Base-by-base conservation (phyloP, 2,113 vertebrate genomes). In the Chaenocephalus aceratus region DNA sequence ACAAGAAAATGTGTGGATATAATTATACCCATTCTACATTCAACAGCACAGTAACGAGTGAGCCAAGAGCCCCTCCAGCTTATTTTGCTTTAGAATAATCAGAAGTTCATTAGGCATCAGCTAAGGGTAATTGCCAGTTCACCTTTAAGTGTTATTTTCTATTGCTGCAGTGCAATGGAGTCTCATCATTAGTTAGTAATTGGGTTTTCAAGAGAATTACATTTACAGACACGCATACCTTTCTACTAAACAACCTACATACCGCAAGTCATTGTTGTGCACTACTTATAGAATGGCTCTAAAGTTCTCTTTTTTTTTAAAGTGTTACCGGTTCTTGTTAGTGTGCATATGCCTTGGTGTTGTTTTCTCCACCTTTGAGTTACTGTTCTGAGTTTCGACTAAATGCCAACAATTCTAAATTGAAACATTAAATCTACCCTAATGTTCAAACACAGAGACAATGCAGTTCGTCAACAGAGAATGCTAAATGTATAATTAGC, bases 401-500 rank as follows among this genome's bases (percentile, higher is more conserved):
- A 51, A 83, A 77, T 63, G 72, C 44, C 64, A 63, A 72, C 60
- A 6, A 75, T 68, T 58, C 76, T 82, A 65, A 65, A 70, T 21
- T 54, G 21, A 63, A 71, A 76, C 70, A 62, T 64, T 44, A 72
- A 85, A 83, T 85, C 51, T 45, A 34, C 59, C 15, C 78, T 77
- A 16, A 70, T 6, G 10, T 58, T 83, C 34, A 18, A 54, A 54
- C 30, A 63, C 10, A 41, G 3, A 52, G 6, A 67, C 59, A 62
- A 18, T 18, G 36, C 18, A 62, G 60, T 72, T 48, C 63, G 46
- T 80, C 64, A 77, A 75, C 13, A 59, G 48, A 49, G 66, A 58
- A 41, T 21, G 66, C 63, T 67, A 89, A 82, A 75, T 59, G 49
- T 75, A 44, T 77, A 78, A 88, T 91, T 84, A 78, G 67, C 68